Conservation (phyloP, 2,113 vertebrate species). For the Scomber colias region DNA sequence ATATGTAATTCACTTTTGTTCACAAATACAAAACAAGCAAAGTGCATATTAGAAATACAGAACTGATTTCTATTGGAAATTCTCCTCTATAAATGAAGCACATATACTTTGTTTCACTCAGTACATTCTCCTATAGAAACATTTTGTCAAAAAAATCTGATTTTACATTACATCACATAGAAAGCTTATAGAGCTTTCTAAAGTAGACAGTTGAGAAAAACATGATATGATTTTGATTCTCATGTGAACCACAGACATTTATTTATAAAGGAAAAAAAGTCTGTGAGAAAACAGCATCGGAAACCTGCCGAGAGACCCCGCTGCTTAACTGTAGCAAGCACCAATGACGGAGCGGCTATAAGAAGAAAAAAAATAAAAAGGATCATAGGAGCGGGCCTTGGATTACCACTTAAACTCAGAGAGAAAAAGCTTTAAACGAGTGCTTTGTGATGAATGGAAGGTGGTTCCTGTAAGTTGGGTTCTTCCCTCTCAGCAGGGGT, state of each 20-base stretch:
- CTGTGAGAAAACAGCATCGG: background rate
- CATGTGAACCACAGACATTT: background rate
- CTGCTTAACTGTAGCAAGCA: background rate
- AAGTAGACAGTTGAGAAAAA: background rate
- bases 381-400: background rate
- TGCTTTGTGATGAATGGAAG: conserved; percentile 19
- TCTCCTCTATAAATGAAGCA: background rate
- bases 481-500: conserved; percentile 63
- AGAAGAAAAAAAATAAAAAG: conserved; percentile 1
- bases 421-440: conserved; percentile 17
- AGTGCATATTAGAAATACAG: background rate
- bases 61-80: background rate
- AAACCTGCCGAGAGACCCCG: background rate
- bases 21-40: background rate
- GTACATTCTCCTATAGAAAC: background rate
- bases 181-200: too few species aligned
- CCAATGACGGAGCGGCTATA: background rate
- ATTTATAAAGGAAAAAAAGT: background rate
- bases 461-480: conserved; percentile 40
- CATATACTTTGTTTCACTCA: background rate
- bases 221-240: background rate
- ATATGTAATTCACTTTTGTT: background rate
- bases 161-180: background rate
- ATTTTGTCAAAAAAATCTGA: background rate
- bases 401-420: conserved; percentile 7